A percentile compares a stretch with the other conserved stretches of the same genome.
These are phyloP conservation scores for Climacteris rufus DNA, from an alignment of 2,113 vertebrate species.

Conservation along the genomic window DNA sequence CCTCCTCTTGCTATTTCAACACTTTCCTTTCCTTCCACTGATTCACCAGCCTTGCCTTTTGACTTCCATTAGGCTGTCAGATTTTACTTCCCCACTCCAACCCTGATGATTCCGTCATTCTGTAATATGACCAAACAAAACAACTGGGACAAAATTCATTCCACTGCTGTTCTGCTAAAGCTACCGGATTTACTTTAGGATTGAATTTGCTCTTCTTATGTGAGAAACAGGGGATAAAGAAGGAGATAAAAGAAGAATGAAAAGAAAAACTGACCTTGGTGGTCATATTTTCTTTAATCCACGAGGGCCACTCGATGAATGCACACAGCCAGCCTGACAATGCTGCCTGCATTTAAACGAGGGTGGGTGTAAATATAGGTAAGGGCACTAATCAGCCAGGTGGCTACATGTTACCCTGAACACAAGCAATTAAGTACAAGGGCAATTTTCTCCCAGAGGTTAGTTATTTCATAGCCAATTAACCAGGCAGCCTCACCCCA, in stretches of 20 bases:
- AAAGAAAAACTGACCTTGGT: slow-evolving; percentile 46
- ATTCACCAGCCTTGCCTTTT: neutral
- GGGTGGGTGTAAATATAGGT: slow-evolving; percentile 75
- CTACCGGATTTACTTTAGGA: neutral
- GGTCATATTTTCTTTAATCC: slow-evolving; percentile 64
- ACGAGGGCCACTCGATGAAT: slow-evolving; percentile 40
- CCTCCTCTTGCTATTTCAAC: neutral
- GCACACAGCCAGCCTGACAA: slow-evolving; percentile 54
- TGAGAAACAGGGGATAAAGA: slow-evolving; percentile 2
- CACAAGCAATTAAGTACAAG: slow-evolving; percentile 72
- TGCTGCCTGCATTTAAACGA: slow-evolving; percentile 57
- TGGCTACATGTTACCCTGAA: slow-evolving; percentile 72
- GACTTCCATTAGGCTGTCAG: neutral
- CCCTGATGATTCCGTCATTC: neutral
- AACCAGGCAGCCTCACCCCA: slow-evolving; percentile 76
- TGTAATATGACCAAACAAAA: neutral
- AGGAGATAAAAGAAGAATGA: slow-evolving; percentile 6
- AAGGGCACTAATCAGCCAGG: slow-evolving; percentile 77
- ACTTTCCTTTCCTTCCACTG: neutral
- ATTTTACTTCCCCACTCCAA: neutral
- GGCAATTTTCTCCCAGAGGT: slow-evolving; percentile 80
- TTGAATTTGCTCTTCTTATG: neutral
- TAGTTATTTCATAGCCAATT: slow-evolving; percentile 84
- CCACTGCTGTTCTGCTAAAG: neutral
- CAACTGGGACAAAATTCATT: neutral